phyloP scores from a whole-genome alignment of 2,113 vertebrate genomes.

The Cepphus grylle region DNA sequence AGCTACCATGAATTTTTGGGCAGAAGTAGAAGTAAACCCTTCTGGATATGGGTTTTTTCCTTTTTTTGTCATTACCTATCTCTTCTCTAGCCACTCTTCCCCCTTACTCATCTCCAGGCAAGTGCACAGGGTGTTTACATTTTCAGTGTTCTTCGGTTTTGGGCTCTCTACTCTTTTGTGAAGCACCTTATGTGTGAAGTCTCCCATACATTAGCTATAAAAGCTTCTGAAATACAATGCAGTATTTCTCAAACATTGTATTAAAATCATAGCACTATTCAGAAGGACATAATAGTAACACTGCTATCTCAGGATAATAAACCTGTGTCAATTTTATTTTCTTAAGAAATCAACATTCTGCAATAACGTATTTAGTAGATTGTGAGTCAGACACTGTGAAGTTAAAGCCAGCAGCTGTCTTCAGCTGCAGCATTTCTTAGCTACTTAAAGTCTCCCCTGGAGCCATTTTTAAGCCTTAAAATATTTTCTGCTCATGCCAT shows the following conservation, averaged over 20 bases:
- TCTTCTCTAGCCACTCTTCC: background rate
- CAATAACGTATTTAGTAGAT: background rate
- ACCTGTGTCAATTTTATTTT: background rate
- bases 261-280: background rate
- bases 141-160: background rate
- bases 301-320: background rate
- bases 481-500: background rate
- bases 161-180: background rate
- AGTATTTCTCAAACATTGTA: background rate
- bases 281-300: background rate
- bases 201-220: background rate
- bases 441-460: background rate
- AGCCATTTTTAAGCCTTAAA: background rate
- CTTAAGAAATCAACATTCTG: background rate
- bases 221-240: background rate
- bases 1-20: background rate
- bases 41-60: background rate
- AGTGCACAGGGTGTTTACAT: accelerated
- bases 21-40: background rate
- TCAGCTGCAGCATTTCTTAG: background rate
- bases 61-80: background rate
- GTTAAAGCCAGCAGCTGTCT: background rate
- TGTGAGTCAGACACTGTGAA: background rate
- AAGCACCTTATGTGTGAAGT: background rate
- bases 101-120: background rate